A percentile compares a stretch with the other conserved stretches of the same genome.
phyloP scores from a whole-genome alignment of 30 jellyfish, hydroid and myxozoan genomes.

The Catostylus mosaicus region DNA sequence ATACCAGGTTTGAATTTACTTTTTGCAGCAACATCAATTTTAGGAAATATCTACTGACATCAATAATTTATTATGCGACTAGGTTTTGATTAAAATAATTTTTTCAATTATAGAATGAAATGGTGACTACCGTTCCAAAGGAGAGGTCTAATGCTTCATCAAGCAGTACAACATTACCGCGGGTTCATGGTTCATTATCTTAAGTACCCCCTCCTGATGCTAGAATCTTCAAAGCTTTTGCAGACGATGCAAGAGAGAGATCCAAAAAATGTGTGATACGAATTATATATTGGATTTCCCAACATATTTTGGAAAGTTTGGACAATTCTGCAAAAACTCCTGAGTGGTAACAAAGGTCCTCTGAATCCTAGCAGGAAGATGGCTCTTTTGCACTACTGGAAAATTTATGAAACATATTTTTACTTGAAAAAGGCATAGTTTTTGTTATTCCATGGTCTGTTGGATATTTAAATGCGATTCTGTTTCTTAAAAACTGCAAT shows the following conservation, averaged over 20 bases:
- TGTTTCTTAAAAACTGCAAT: no score
- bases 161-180: conserved; percentile 35
- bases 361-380: no score
- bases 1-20: conserved; percentile 65
- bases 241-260: neutral
- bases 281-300: neutral
- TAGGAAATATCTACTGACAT: neutral
- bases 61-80: neutral
- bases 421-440: no score
- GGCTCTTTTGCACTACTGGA: no score
- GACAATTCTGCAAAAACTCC: no score
- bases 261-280: neutral
- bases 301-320: neutral
- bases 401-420: no score
- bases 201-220: neutral
- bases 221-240: neutral
- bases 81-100: neutral
- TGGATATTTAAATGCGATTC: no score
- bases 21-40: neutral
- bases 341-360: no score
- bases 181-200: conserved; percentile 16
- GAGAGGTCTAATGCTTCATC: conserved; percentile 55
- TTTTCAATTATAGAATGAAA: conserved; percentile 42
- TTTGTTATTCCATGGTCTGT: no score
- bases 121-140: conserved; percentile 45